A percentile compares a stretch with the other conserved stretches of the same genome.
phyloP scores from a whole-genome alignment of 2,888 invertebrate species.

The Apamea monoglypha region DNA sequence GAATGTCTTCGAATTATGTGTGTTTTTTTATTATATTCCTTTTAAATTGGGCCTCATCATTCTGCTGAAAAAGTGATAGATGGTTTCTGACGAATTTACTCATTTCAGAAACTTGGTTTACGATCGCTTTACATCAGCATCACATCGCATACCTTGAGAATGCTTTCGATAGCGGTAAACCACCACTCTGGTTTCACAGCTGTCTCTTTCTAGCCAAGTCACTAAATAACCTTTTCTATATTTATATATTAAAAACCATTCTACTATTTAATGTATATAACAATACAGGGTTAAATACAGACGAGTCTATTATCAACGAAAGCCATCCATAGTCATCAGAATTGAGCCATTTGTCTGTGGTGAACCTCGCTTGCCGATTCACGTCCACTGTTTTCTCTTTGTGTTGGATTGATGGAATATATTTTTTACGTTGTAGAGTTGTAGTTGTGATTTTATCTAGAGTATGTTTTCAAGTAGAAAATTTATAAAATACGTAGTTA shows the following conservation, averaged over 20 bases:
- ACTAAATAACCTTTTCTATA: neutral
- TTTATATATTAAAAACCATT: neutral
- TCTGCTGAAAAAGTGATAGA: neutral
- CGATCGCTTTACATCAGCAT: neutral
- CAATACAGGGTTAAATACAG: constrained; percentile 1
- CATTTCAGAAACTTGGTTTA: no score
- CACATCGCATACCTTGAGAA: neutral
- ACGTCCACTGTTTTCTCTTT: constrained; percentile 57
- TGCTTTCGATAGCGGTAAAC: neutral
- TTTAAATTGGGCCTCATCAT: neutral
- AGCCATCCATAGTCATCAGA: constrained; percentile 65
- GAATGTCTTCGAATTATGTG: no score
- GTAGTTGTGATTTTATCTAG: neutral
- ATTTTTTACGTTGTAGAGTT: constrained; percentile 30
- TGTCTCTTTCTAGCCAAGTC: neutral
- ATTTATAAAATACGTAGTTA: neutral
- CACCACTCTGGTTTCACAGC: neutral
- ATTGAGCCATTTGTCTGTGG: constrained; percentile 75
- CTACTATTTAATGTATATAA: neutral
- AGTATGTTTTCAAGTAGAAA: neutral
- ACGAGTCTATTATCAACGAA: constrained; percentile 69
- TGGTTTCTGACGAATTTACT: neutral
- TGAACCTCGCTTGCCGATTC: constrained; percentile 54
- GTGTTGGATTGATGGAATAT: constrained; percentile 56
- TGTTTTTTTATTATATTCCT: constrained; percentile 3